These are phyloP conservation scores for Pristionchus maxplancki DNA, from an alignment of 2,888 invertebrate species.

Conservation along the genomic window DNA sequence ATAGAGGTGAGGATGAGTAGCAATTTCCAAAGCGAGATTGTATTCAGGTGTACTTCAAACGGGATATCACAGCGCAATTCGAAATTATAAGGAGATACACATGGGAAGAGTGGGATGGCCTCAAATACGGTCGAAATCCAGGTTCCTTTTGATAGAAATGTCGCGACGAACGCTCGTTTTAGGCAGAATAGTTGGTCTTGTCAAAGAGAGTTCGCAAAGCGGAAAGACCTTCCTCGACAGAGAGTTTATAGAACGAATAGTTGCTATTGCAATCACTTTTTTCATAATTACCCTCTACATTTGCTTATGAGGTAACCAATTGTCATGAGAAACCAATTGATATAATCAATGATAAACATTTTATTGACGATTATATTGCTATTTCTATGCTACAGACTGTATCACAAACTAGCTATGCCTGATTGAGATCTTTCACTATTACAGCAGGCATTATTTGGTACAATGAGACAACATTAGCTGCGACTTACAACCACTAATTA, in stretches of 20 bases:
- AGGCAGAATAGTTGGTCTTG: neutral
- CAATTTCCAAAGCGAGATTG: no score
- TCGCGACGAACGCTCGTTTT: neutral
- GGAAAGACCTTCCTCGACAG: neutral
- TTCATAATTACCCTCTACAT: neutral
- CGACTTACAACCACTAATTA: neutral
- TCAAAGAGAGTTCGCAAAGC: neutral
- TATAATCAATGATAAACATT: neutral
- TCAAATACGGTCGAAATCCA: neutral
- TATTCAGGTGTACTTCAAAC: conserved; percentile 6
- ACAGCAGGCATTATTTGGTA: neutral
- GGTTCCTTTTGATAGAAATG: neutral
- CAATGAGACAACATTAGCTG: neutral
- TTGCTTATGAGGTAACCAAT: neutral
- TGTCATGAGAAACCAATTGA: neutral
- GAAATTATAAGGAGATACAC: neutral
- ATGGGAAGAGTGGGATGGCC: neutral
- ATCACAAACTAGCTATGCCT: conserved; percentile 10
- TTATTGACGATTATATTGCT: neutral
- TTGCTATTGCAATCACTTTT: neutral
- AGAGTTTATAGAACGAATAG: neutral
- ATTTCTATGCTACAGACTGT: neutral
- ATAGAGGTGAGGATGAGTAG: neutral
- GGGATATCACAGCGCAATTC: neutral
- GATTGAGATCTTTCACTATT: neutral